Evolutionary conservation across 2,888 invertebrate genomes (phyloP).

Genomic region (Nomada flava): DNA sequence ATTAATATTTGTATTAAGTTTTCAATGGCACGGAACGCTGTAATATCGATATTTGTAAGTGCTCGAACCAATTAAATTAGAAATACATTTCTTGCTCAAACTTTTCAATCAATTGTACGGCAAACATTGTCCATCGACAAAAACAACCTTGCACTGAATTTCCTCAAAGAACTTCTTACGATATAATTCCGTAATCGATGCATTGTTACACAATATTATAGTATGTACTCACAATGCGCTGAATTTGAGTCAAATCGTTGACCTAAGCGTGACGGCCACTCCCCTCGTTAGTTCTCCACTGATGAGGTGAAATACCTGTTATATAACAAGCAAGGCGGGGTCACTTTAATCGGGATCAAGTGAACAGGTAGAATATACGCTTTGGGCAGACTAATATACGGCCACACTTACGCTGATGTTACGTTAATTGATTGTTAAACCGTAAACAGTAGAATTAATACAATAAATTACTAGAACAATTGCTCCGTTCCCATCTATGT

Average conservation of each 20-base stretch:
- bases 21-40: too few relatives aligned
- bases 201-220: neutral
- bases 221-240: neutral
- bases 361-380: slow-evolving; percentile 13
- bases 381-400: neutral
- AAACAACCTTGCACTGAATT: neutral
- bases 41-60: too few relatives aligned
- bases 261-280: slow-evolving; percentile 10
- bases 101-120: too few relatives aligned
- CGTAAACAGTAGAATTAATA: neutral
- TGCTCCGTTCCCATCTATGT: neutral
- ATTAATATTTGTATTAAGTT: too few relatives aligned
- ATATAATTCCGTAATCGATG: neutral
- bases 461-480: neutral
- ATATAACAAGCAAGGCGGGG: slow-evolving; percentile 17
- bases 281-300: slow-evolving; percentile 20
- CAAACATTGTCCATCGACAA: too few relatives aligned
- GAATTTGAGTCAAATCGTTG: slow-evolving; percentile 21
- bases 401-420: slow-evolving; percentile 14
- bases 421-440: slow-evolving; percentile 21
- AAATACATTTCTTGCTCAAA: too few relatives aligned
- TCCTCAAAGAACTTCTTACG: neutral
- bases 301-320: slow-evolving; percentile 23
- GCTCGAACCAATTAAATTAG: too few relatives aligned
- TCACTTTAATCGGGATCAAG: slow-evolving; percentile 35